Percentiles rank a stretch among this genome's conserved stretches.
These are phyloP conservation scores for Tachysurus vachellii DNA, from an alignment of 2,113 vertebrate genomes.

Conservation along the genomic window DNA sequence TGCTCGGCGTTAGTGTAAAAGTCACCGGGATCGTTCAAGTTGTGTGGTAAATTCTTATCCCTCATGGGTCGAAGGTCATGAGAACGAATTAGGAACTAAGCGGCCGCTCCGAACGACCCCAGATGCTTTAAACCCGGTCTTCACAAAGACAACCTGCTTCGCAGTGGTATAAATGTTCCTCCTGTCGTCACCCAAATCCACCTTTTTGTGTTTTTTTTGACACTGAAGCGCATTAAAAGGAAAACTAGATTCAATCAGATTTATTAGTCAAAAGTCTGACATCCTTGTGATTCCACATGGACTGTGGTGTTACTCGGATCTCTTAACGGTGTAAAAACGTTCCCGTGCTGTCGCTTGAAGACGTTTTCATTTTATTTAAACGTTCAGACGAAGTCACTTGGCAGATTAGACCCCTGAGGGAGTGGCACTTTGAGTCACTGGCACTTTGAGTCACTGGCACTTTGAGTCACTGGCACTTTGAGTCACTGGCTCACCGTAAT, in stretches of 20 bases:
- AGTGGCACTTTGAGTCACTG: neutral
- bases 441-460: no score
- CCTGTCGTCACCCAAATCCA: slow-evolving; percentile 19
- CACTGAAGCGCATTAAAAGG: neutral
- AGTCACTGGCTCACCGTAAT: neutral
- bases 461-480: neutral
- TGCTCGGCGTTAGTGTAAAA: neutral
- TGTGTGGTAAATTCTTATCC: no score
- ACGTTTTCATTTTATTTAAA: neutral
- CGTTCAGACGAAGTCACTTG: neutral
- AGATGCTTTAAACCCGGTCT: slow-evolving; percentile 21
- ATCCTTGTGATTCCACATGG: no score
- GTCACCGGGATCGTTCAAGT: no score
- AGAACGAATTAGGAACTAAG: neutral
- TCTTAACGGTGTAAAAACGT: neutral
- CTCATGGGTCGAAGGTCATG: neutral
- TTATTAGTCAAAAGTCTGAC: neutral
- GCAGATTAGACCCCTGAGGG: neutral
- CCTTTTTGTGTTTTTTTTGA: slow-evolving; percentile 6
- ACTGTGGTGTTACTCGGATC: no score
- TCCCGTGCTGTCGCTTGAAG: neutral
- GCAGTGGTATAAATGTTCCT: neutral
- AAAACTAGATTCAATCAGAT: neutral
- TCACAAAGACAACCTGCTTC: slow-evolving; percentile 18
- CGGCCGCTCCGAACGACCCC: neutral